phyloP scores from a whole-genome alignment of 2,888 invertebrate species.

The Zootermopsis nevadensis region DNA sequence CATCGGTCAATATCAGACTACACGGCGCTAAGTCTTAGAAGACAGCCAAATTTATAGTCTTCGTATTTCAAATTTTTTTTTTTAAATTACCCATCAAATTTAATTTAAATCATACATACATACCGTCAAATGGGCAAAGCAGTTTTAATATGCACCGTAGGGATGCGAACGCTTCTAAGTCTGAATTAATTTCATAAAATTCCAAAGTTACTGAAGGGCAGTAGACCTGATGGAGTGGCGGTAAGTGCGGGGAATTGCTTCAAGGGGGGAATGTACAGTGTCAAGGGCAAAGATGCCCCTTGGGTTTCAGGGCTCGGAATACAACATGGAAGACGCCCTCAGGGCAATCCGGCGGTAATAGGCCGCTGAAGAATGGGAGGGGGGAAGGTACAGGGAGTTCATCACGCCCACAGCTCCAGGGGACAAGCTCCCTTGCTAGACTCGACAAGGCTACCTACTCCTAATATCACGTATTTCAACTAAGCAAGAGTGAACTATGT shows the following conservation, averaged over 20 bases:
- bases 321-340: conserved; percentile 1
- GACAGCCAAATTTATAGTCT: no score
- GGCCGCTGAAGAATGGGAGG: background rate
- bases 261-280: conserved; percentile 23
- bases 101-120: no score
- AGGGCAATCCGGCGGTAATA: background rate
- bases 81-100: no score
- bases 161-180: no score
- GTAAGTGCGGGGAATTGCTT: background rate
- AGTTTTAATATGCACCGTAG: no score
- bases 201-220: conserved; percentile 6
- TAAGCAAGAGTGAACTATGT: conserved; percentile 51
- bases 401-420: conserved; percentile 25
- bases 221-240: background rate
- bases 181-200: no score
- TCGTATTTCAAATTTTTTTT: no score
- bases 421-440: conserved; percentile 4
- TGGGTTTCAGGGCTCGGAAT: conserved; percentile 19
- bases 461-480: background rate
- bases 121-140: no score
- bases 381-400: background rate
- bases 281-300: conserved; percentile 33
- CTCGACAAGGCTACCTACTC: conserved; percentile 34
- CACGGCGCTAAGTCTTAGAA: no score
- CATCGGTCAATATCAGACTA: no score